A percentile compares a stretch with the other conserved stretches of the same genome.
Evolutionary conservation across 2,113 vertebrate species (phyloP).

Genomic region (Electrona antarctica): DNA sequence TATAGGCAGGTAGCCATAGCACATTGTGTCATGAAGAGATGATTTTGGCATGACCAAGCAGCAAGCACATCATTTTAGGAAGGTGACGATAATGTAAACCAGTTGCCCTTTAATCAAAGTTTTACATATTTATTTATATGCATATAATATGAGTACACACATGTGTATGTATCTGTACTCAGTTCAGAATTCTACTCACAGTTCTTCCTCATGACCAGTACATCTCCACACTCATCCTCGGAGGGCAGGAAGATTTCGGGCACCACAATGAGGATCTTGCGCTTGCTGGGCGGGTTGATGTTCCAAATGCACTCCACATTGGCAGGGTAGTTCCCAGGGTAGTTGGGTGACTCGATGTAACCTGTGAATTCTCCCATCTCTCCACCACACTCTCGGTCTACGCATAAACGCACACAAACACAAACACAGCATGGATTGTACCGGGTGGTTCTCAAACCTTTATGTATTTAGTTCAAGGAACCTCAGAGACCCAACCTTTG

Average conservation of each 20-base stretch:
- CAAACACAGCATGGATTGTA: background rate
- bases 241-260: slow-evolving; percentile 98
- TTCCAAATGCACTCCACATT: slow-evolving; percentile 97
- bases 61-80: too few species aligned
- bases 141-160: too few species aligned
- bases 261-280: slow-evolving; percentile 97
- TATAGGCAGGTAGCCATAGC: too few species aligned
- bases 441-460: too few species aligned
- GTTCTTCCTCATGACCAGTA: slow-evolving; percentile 99
- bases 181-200: slow-evolving; percentile 82
- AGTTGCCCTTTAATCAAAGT: too few species aligned
- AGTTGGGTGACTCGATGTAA: slow-evolving; percentile 98
- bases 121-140: too few species aligned
- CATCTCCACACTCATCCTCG: slow-evolving; percentile 96
- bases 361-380: slow-evolving; percentile 96
- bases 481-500: too few species aligned
- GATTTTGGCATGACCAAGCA: too few species aligned
- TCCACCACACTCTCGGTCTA: slow-evolving; percentile 95
- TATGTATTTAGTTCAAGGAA: too few species aligned
- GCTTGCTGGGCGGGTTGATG: slow-evolving; percentile 96
- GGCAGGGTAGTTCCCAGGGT: slow-evolving; percentile 95
- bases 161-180: too few species aligned
- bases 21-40: too few species aligned
- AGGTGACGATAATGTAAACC: too few species aligned
- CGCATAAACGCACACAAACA: slow-evolving; percentile 20